phyloP scores from a whole-genome alignment of 2,888 invertebrate species.

The Drosophila prostipennis region DNA sequence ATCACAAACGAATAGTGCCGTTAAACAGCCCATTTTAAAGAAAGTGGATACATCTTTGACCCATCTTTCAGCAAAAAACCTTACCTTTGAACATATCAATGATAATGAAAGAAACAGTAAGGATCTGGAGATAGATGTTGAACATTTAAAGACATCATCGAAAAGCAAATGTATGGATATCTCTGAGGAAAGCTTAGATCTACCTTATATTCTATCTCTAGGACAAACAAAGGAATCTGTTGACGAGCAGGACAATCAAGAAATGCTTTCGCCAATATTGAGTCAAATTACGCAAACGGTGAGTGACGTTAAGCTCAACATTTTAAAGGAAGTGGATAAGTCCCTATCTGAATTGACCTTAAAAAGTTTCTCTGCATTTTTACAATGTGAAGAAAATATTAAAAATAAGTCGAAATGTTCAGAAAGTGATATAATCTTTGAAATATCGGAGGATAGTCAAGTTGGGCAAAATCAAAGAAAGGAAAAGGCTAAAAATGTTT shows the following conservation, averaged over 20 bases:
- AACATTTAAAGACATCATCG: not conserved
- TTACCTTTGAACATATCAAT: not conserved
- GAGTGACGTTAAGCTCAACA: not conserved
- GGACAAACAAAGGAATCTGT: not conserved
- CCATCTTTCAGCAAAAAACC: not conserved
- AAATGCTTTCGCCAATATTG: conserved; percentile 2
- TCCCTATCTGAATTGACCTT: not conserved
- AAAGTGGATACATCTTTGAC: not conserved
- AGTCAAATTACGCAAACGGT: not conserved
- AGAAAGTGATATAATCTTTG: not conserved
- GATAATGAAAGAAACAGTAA: not conserved
- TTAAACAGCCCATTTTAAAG: not conserved
- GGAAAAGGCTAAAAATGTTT: not conserved
- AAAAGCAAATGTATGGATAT: not conserved
- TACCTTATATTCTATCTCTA: not conserved
- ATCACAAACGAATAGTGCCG: not conserved
- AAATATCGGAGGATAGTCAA: not conserved
- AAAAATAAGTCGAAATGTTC: not conserved
- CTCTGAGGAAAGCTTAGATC: not conserved
- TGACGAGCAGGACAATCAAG: not conserved
- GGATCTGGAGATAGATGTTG: too few species aligned
- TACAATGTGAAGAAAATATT: not conserved
- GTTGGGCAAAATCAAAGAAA: not conserved
- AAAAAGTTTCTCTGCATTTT: not conserved
- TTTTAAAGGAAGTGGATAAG: conserved; percentile 4